phyloP scores from a whole-genome alignment of 2,888 invertebrate genomes.

The Rhingia campestris region DNA sequence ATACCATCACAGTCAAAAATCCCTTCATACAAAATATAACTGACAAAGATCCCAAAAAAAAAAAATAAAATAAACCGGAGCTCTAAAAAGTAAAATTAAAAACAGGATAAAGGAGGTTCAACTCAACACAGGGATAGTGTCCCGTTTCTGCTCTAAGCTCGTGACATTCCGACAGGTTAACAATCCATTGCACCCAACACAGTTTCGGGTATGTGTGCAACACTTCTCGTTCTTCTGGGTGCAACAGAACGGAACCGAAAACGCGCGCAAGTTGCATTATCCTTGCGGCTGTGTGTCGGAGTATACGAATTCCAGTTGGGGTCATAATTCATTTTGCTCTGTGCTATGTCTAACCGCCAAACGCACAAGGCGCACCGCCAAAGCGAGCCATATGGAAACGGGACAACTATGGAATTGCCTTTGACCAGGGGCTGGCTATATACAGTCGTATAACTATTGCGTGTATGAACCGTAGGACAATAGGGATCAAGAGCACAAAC shows the following conservation, averaged over 20 bases:
- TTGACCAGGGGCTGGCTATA: constrained; percentile 4
- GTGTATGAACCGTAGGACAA: constrained; percentile 26
- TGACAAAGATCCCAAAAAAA: background rate
- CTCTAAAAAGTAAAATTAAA: constrained; percentile 1
- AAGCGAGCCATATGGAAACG: constrained; percentile 52
- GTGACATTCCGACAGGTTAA: constrained; percentile 73
- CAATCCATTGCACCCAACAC: constrained; percentile 42
- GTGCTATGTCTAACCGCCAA: constrained; percentile 43
- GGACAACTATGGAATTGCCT: constrained; percentile 36
- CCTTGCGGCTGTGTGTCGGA: constrained; percentile 34
- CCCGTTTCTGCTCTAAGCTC: constrained; percentile 26
- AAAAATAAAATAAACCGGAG: background rate
- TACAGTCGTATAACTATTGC: background rate
- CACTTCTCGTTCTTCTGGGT: background rate
- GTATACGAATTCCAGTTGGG: constrained; percentile 13
- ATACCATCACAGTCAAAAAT: constrained; percentile 5
- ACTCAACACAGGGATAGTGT: constrained; percentile 11
- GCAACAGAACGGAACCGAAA: constrained; percentile 60
- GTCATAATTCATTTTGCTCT: constrained; percentile 58
- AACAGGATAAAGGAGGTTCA: constrained; percentile 4
- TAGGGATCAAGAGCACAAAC: constrained; percentile 16
- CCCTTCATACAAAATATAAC: background rate
- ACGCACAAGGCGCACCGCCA: constrained; percentile 24
- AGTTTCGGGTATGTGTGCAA: background rate
- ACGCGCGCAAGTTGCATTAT: constrained; percentile 39